Conservation (phyloP, 1,140 invertebrate genomes). For the Zaprionus vittiger region DNA sequence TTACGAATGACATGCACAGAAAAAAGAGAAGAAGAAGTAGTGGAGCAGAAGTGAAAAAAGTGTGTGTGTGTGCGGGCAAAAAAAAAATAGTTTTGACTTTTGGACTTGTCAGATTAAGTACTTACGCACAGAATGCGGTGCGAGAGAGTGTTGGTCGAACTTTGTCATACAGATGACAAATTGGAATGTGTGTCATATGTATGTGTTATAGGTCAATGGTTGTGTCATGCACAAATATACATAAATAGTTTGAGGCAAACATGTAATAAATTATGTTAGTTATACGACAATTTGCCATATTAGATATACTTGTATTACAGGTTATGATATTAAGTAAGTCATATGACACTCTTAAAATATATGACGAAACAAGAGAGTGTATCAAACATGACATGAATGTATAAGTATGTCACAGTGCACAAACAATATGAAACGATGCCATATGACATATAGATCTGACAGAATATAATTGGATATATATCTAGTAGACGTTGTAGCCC, state of each 20-base stretch:
- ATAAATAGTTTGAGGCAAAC: background rate
- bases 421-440: background rate
- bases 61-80: background rate
- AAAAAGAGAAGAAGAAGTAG: background rate
- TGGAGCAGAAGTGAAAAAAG: background rate
- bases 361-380: too few species aligned
- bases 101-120: slow-evolving; percentile 9
- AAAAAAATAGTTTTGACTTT: background rate
- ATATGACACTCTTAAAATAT: background rate
- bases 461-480: too few species aligned
- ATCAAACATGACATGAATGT: too few species aligned
- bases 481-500: too few species aligned
- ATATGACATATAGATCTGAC: too few species aligned
- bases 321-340: background rate
- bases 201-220: background rate
- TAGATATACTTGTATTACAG: background rate
- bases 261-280: background rate
- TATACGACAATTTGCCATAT: background rate
- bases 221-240: background rate
- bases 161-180: background rate
- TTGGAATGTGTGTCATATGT: background rate
- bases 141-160: background rate
- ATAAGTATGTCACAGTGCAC: background rate
- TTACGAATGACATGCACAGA: background rate
- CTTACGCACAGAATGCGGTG: background rate